phyloP scores from a whole-genome alignment of 2,797 vertebrate species.

The Anomalospiza imberbis region DNA sequence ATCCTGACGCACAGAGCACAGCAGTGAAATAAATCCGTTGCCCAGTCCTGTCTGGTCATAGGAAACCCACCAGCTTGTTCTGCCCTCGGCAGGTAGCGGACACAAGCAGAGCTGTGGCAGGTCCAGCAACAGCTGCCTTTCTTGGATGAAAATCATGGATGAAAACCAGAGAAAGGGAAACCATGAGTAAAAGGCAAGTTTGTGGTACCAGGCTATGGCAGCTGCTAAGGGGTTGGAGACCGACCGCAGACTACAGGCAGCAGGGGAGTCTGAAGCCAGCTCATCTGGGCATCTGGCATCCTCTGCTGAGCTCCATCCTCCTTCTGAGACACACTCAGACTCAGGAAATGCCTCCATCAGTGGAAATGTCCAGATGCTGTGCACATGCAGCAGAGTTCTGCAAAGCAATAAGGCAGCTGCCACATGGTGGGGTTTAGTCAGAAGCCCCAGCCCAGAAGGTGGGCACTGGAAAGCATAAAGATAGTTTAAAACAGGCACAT shows the following conservation, averaged over 20 bases:
- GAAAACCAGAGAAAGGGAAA: background rate
- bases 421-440: background rate
- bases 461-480: background rate
- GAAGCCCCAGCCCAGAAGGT: background rate
- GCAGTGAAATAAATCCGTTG: background rate
- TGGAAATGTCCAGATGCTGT: conserved; percentile 25
- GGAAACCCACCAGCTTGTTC: background rate
- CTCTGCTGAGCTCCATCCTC: background rate
- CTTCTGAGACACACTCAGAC: background rate
- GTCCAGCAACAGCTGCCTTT: background rate
- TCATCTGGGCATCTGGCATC: background rate
- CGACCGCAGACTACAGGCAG: fast-evolving
- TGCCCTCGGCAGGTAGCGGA: fast-evolving
- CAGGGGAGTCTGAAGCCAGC: background rate
- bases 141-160: background rate
- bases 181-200: background rate
- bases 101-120: background rate
- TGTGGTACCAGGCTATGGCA: background rate
- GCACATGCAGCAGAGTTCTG: background rate
- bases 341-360: background rate
- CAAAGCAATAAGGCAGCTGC: background rate
- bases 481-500: background rate
- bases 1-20: background rate
- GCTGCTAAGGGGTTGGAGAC: background rate
- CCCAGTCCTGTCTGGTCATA: background rate